phyloP scores from a whole-genome alignment of 2,888 invertebrate genomes.

The Epirrhoe tristata region DNA sequence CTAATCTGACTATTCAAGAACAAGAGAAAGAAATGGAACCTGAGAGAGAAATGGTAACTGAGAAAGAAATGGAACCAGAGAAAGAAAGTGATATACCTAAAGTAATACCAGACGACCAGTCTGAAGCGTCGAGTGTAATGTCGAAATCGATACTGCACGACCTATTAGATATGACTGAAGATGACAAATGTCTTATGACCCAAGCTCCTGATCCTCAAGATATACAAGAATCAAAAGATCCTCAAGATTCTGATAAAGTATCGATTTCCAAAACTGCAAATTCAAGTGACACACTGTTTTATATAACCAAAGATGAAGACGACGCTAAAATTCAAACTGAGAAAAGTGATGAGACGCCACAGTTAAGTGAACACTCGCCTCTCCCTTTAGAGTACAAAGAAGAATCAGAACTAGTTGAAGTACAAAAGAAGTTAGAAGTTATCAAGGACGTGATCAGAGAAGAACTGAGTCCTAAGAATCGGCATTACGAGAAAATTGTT shows the following conservation, averaged over 20 bases:
- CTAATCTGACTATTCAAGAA: background rate
- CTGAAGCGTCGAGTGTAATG: constrained; percentile 16
- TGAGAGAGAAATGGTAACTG: background rate
- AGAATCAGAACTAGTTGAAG: constrained; percentile 28
- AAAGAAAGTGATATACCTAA: background rate
- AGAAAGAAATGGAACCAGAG: background rate
- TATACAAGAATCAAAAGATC: no score
- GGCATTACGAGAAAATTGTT: constrained; percentile 46
- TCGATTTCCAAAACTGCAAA: background rate
- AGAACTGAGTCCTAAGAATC: constrained; percentile 36
- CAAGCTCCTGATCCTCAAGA: background rate
- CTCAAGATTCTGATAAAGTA: constrained; percentile 1
- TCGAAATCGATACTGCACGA: constrained; percentile 54
- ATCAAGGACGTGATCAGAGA: constrained; percentile 37
- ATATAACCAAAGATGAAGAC: constrained; percentile 54
- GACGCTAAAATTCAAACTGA: constrained; percentile 40
- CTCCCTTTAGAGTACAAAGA: constrained; percentile 45
- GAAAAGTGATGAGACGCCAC: constrained; percentile 8
- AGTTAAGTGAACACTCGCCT: constrained; percentile 19
- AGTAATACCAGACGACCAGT: background rate
- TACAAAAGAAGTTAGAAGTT: constrained; percentile 45
- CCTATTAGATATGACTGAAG: constrained; percentile 63
- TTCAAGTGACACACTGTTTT: constrained; percentile 55
- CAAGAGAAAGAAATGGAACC: background rate
- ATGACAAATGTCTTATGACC: constrained; percentile 10